Evolutionary conservation across 1,140 invertebrate genomes (phyloP).

Genomic region (Dreissena rostriformis): DNA sequence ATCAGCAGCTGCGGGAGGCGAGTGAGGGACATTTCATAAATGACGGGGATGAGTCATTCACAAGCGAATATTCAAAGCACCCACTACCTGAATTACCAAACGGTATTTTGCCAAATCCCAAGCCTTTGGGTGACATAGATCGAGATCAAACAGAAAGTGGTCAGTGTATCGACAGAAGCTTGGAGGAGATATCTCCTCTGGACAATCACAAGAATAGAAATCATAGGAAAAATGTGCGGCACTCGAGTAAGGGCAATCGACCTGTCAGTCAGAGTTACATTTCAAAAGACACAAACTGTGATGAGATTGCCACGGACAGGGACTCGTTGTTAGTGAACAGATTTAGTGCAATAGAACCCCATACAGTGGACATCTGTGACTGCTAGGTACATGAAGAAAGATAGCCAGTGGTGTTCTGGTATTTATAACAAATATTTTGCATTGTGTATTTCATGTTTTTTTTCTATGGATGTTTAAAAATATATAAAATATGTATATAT

Average conservation of each 20-base stretch:
- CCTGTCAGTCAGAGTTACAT: slow-evolving; percentile 14
- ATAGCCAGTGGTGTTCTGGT: no score
- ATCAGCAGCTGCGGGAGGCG: not conserved
- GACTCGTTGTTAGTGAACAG: slow-evolving; percentile 34
- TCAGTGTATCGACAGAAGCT: slow-evolving; percentile 76
- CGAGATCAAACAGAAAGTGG: slow-evolving; percentile 62
- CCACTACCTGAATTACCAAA: slow-evolving; percentile 19
- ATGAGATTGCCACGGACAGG: not conserved
- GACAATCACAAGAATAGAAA: slow-evolving; percentile 27
- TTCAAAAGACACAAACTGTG: not conserved
- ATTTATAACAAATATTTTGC: no score
- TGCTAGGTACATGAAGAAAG: slow-evolving; percentile 27
- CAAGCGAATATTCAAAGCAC: not conserved
- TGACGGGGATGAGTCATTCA: slow-evolving; percentile 1
- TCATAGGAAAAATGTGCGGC: slow-evolving; percentile 11
- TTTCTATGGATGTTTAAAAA: no score
- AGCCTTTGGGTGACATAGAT: slow-evolving; percentile 55
- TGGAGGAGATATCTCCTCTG: slow-evolving; percentile 64
- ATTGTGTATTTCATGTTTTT: no score
- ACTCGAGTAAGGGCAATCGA: slow-evolving; percentile 8
- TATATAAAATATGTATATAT: no score
- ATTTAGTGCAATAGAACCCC: slow-evolving; percentile 45
- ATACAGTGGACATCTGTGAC: slow-evolving; percentile 46
- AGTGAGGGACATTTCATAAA: slow-evolving; percentile 21
- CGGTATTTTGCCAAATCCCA: slow-evolving; percentile 47